Evolutionary conservation across 2,888 invertebrate genomes (phyloP), one percentile per base, ranked within the genome.

Genomic region (Leptinotarsa peninsularis): DNA sequence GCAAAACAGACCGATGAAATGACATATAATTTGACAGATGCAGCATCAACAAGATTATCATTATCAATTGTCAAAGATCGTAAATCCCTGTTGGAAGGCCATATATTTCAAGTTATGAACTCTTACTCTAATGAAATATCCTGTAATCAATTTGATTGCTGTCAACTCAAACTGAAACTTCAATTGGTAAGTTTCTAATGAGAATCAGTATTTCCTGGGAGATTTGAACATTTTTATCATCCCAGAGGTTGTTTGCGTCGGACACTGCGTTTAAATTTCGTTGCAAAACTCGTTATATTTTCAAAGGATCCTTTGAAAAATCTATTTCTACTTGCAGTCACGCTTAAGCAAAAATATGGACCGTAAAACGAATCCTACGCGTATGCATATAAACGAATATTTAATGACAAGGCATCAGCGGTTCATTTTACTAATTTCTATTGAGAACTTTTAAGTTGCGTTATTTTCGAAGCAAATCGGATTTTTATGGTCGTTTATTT

Each of bases 361-460:
- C 33, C 63, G 18, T 63, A 33, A 63, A 63, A 43, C 63, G 63
- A 27, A 63, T 33, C 63, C 63, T n/a, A 63, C 63, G 63, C 63
- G 0, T 43, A 13, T 17, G 43, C 63, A 63, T 33, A 63, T 63
- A 43, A 63, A 63, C 33, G n/a, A 17, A 63, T 33, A 33, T 33
- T 63, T 63, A 43, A 63, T 63, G 63, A 63, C 63, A 17, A 33
- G 63, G n/a, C 27, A 7, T 43, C 14, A 43, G 52, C n/a, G 27
- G 63, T 43, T 3, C 1, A 33, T 63, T 63, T 63, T 3, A n/a
- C 27, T 63, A 63, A 63, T n/a, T 63, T 18, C 33, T 27, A 13
- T 63, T 63, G 33, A 63, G 33, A 63, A 43, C 27, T 43, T 63
- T 63, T 63, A n/a, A 17, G 33, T 63, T 27, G 63, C 17, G 14